phyloP scores from a whole-genome alignment of 2,797 vertebrate species.

The Pseudomugil gertrudae region DNA sequence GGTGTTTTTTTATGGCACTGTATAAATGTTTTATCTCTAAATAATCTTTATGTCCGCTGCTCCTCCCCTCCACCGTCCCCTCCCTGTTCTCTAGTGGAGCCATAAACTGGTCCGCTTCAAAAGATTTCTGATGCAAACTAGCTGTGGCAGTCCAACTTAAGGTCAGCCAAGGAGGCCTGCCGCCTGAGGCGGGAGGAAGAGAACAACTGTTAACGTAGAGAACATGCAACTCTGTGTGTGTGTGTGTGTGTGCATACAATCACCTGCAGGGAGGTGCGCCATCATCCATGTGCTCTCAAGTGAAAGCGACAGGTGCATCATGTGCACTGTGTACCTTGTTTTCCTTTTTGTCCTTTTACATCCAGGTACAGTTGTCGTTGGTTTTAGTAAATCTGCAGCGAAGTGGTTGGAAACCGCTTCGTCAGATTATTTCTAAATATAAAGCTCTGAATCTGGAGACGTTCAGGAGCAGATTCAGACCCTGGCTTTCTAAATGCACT shows the following conservation, averaged over 20 bases:
- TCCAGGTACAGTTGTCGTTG: constrained; percentile 6
- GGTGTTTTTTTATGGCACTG: constrained; percentile 20
- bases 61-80: not conserved
- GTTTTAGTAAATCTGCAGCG: constrained; percentile 8
- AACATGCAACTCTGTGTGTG: constrained; percentile 1
- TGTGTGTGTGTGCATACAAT: constrained; percentile 27
- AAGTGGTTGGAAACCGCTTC: not conserved
- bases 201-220: constrained; percentile 44
- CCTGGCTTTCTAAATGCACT: not conserved
- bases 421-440: not conserved
- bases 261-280: constrained; percentile 41
- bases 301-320: constrained; percentile 51
- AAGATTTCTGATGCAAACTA: constrained; percentile 67
- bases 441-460: constrained; percentile 2
- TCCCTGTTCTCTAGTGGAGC: constrained; percentile 35
- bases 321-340: not conserved
- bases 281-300: constrained; percentile 21
- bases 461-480: not conserved
- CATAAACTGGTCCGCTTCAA: constrained; percentile 46
- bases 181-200: constrained; percentile 54
- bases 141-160: constrained; percentile 62
- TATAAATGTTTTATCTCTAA: constrained; percentile 41
- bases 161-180: constrained; percentile 68
- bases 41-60: constrained; percentile 13
- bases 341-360: constrained; percentile 18